phyloP scores from a whole-genome alignment of 2,113 vertebrate species.

The Myiozetetes cayanensis region DNA sequence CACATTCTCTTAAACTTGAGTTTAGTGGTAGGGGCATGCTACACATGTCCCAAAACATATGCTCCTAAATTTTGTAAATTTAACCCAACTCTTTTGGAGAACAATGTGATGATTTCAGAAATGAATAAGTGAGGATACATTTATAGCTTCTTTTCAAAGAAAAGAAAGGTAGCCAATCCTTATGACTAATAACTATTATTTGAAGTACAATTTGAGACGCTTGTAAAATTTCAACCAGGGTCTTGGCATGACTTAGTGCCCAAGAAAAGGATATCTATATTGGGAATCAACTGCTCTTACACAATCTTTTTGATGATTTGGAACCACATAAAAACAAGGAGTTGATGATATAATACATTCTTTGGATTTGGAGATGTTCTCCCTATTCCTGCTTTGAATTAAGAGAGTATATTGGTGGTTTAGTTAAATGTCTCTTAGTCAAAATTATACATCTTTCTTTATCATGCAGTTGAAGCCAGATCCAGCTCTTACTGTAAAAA shows the following conservation, averaged over 20 bases:
- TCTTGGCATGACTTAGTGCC: constrained; percentile 45
- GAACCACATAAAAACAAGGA: constrained; percentile 60
- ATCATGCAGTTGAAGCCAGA: background rate
- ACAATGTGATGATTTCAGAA: constrained; percentile 28
- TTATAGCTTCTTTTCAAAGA: constrained; percentile 58
- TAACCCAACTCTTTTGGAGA: constrained; percentile 14
- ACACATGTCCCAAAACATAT: background rate
- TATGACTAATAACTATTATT: constrained; percentile 63
- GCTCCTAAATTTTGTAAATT: constrained; percentile 6
- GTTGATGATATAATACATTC: constrained; percentile 26
- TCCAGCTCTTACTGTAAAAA: background rate
- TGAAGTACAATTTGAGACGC: constrained; percentile 44
- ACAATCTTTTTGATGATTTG: constrained; percentile 52
- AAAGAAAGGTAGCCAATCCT: constrained; percentile 64
- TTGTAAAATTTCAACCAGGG: constrained; percentile 48
- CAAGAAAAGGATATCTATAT: constrained; percentile 40
- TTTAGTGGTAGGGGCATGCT: background rate
- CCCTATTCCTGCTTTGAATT: constrained; percentile 37
- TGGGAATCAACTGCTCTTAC: constrained; percentile 36
- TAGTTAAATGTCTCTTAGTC: constrained; percentile 19
- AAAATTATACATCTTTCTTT: background rate
- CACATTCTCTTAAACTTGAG: background rate
- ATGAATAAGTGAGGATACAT: constrained; percentile 36
- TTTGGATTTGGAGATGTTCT: constrained; percentile 47
- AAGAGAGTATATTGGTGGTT: constrained; percentile 23